phyloP scores from a whole-genome alignment of 2,797 vertebrate species.

The Lepidocolaptes lacrymiger region DNA sequence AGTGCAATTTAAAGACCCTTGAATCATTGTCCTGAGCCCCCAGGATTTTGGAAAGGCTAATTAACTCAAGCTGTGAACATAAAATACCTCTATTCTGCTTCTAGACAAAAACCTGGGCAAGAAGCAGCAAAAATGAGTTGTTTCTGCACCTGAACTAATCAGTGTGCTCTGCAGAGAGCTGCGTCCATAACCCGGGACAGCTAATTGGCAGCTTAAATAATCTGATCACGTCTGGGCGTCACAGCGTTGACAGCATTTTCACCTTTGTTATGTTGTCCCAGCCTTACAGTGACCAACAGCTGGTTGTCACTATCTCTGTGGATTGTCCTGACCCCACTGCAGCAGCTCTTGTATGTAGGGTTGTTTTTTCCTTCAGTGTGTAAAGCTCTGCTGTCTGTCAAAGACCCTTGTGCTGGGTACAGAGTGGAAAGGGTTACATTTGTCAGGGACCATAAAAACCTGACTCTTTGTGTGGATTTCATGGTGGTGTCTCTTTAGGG shows the following conservation, averaged over 20 bases:
- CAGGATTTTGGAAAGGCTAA: not conserved
- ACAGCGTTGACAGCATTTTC: not conserved
- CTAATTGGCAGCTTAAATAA: not conserved
- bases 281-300: not conserved
- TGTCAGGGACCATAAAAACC: not conserved
- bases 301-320: not conserved
- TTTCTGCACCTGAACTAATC: not conserved
- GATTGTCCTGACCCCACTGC: not conserved
- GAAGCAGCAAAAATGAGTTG: not conserved
- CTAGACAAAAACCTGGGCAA: not conserved
- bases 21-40: not conserved
- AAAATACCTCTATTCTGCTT: not conserved
- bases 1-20: not conserved
- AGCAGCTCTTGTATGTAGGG: accelerated
- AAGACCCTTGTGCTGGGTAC: not conserved
- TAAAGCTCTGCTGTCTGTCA: not conserved
- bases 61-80: not conserved
- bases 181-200: not conserved
- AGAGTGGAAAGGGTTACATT: not conserved
- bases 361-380: not conserved
- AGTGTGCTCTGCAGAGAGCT: not conserved
- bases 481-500: not conserved
- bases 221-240: not conserved
- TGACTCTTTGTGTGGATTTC: not conserved
- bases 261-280: accelerated